Conservation (phyloP, 2,113 vertebrate genomes). For the Pontoporia blainvillei region DNA sequence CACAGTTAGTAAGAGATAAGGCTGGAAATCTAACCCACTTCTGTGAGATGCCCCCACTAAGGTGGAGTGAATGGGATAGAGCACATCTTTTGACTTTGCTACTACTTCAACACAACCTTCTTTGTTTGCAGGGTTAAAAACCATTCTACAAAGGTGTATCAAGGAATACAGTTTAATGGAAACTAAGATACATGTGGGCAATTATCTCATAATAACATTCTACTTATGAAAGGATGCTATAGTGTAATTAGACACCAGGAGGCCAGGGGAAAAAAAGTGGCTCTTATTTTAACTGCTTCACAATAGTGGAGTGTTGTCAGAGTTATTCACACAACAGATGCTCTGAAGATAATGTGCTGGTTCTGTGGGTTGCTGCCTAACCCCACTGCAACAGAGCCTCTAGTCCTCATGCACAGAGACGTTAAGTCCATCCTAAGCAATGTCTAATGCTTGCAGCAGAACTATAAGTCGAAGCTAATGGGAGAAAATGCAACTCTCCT, state of each 20-base stretch:
- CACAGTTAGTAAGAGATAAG: no score
- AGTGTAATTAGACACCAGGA: slow-evolving; percentile 71
- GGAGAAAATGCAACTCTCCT: slow-evolving; percentile 56
- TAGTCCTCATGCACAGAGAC: neutral
- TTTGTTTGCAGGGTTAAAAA: neutral
- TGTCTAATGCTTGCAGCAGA: slow-evolving; percentile 35
- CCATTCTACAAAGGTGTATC: neutral
- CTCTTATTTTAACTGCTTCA: slow-evolving; percentile 70
- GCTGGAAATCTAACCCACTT: neutral
- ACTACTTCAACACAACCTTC: neutral
- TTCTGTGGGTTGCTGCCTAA: slow-evolving; percentile 67
- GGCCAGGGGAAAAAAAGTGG: neutral
- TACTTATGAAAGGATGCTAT: slow-evolving; percentile 68
- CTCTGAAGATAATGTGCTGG: slow-evolving; percentile 71
- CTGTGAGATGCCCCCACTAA: neutral
- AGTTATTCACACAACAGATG: slow-evolving; percentile 74
- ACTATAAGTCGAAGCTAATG: slow-evolving; percentile 73
- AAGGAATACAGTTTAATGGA: neutral
- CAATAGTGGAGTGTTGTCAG: slow-evolving; percentile 52
- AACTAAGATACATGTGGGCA: slow-evolving; percentile 54
- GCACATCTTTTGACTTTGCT: neutral
- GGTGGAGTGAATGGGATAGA: neutral
- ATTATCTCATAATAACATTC: slow-evolving; percentile 70
- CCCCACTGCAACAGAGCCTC: slow-evolving; percentile 51
- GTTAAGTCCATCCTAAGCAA: slow-evolving; percentile 67